Base-by-base conservation (phyloP, 2,888 invertebrate genomes). In the Saturnia pavonia region DNA sequence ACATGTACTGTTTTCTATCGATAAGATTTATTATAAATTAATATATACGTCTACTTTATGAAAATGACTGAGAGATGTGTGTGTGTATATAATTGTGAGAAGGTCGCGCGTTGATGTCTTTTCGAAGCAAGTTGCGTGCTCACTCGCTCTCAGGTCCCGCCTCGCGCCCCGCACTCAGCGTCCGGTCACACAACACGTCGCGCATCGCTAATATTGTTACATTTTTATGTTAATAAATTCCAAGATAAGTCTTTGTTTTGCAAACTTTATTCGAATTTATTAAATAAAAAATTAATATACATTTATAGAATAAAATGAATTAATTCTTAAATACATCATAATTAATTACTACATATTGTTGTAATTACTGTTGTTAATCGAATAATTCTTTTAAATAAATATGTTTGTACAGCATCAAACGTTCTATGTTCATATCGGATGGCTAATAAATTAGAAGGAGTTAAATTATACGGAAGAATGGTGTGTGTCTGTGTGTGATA, bases 21-120 rank as follows among this genome's bases (percentile, higher is more conserved):
- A 60, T 60, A 60, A 60, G 27, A 14, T 60, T 60, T 60, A 60
- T 60, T 27, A 27, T 60, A 60, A 60, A 60, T 27, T 14, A 60
- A 60, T 60, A 12, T 27, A 14, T 60, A 3, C 25, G 57, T 60
- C 25, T 27, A 14, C 14, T 60, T 60, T 60, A 54, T 22, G 7
- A 22, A 22, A n/a, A 54, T n/a, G 3, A 14, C 25, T 60, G 3
- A 27, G 25, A 25, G 25, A 14, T 6, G 25, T 25, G 69, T 67
- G 67, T 69, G 12, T 68, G 69, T 73, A 70, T 72, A 66, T 1
- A 27, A 40, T 16, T 65, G 9, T 12, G 8, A 22, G 60, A 42
- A 42, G 45, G n/a, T 51, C 68, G 72, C 78, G 77, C 81, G 81
- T 82, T 82, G 75, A 82, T 72, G 70, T 82, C 81, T 82, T 79